Conservation (phyloP, 2,797 vertebrate species). For the Pseudochaenichthys georgianus region DNA sequence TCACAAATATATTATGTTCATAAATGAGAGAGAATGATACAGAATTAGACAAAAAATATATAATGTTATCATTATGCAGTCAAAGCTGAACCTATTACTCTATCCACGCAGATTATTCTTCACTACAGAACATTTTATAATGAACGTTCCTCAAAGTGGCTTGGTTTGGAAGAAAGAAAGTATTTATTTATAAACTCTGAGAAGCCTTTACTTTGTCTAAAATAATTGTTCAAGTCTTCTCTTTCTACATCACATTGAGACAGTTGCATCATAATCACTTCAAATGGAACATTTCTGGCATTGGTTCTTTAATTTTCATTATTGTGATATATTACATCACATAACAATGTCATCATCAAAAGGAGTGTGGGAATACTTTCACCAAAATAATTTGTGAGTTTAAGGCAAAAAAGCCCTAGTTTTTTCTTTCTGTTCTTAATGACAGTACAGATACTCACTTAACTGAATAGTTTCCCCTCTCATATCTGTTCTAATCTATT, state of each 20-base stretch:
- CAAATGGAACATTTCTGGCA: not conserved
- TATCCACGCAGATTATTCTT: conserved; percentile 3
- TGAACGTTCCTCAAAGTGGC: not conserved
- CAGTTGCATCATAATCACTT: not conserved
- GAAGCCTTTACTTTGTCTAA: too few relatives aligned
- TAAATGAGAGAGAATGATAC: conserved; percentile 22
- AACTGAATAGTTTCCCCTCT: not conserved
- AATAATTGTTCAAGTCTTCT: not conserved
- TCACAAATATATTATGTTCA: conserved; percentile 31
- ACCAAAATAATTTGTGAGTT: not conserved
- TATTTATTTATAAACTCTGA: not conserved
- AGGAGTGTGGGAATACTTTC: not conserved
- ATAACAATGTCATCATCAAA: not conserved
- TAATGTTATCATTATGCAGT: not conserved
- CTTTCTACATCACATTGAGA: not conserved
- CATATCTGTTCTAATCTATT: not conserved
- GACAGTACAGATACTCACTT: not conserved
- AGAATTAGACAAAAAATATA: conserved; percentile 20
- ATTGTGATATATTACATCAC: not conserved
- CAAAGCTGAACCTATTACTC: not conserved
- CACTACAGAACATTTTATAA: not conserved
- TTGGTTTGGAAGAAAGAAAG: not conserved
- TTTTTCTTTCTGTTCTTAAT: too few relatives aligned
- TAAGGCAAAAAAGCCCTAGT: not conserved
- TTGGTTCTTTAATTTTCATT: not conserved